Conservation (phyloP, 2,888 invertebrate species). For the Tachina lurida region DNA sequence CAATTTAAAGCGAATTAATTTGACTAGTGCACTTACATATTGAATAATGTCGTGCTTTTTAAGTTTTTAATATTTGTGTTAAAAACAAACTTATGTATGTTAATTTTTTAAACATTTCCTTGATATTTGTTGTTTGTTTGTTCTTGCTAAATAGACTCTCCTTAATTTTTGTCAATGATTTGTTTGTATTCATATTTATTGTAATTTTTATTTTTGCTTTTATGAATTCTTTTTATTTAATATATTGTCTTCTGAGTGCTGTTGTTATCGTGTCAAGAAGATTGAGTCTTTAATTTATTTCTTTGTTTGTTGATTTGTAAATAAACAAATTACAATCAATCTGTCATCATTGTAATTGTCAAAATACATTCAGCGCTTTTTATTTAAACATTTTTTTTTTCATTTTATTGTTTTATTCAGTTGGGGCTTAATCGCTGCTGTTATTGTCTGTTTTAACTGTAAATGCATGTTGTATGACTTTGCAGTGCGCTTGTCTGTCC, state of each 20-base stretch:
- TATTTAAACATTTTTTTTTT: slow-evolving; percentile 6
- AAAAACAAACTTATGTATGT: not conserved
- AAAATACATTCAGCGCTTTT: slow-evolving; percentile 56
- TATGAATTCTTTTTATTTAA: slow-evolving; percentile 3
- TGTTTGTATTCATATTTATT: slow-evolving; percentile 14
- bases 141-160: slow-evolving; percentile 36
- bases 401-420: slow-evolving; percentile 51
- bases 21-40: not conserved
- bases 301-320: slow-evolving; percentile 47
- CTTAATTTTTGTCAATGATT: slow-evolving; percentile 41
- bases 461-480: slow-evolving; percentile 10
- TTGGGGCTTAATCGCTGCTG: slow-evolving; percentile 60
- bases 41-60: not conserved
- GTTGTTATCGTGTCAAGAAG: slow-evolving; percentile 55
- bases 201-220: not conserved
- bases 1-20: not conserved
- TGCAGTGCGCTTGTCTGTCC: not conserved
- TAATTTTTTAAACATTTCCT: not conserved
- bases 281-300: slow-evolving; percentile 26
- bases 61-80: not conserved
- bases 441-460: slow-evolving; percentile 16
- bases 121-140: slow-evolving; percentile 5
- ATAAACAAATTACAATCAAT: slow-evolving; percentile 69
- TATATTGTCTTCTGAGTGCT: slow-evolving; percentile 29
- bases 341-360: slow-evolving; percentile 70